Percentiles rank a stretch among this genome's conserved stretches.
phyloP scores from a whole-genome alignment of 2,797 vertebrate genomes.

The Podargus strigoides region DNA sequence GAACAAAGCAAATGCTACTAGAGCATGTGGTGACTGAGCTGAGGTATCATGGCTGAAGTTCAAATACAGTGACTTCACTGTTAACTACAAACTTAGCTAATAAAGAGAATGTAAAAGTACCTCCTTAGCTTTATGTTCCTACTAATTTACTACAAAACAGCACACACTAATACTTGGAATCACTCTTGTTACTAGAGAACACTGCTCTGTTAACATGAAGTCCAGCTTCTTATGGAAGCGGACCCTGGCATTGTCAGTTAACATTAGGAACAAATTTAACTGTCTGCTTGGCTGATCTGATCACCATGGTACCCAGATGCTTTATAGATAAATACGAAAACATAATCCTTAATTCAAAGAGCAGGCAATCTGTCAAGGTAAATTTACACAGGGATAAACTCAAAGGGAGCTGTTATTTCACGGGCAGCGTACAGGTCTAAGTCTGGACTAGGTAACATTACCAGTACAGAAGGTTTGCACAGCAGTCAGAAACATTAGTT shows the following conservation, averaged over 20 bases:
- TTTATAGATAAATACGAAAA: constrained; percentile 9
- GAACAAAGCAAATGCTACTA: background rate
- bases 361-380: background rate
- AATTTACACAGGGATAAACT: background rate
- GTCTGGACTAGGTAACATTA: background rate
- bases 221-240: background rate
- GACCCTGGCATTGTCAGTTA: background rate
- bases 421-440: background rate
- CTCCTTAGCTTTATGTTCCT: background rate
- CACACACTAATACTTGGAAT: background rate
- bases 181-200: background rate
- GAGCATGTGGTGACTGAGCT: background rate
- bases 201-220: background rate
- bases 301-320: constrained; percentile 25
- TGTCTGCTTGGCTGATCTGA: background rate
- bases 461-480: background rate
- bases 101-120: background rate
- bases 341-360: background rate
- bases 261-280: background rate
- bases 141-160: background rate
- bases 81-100: background rate
- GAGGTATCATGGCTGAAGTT: background rate
- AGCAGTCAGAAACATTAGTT: background rate
- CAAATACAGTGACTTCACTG: background rate
- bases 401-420: background rate